phyloP scores from a whole-genome alignment of 2,113 vertebrate genomes.

The Bucco capensis region DNA sequence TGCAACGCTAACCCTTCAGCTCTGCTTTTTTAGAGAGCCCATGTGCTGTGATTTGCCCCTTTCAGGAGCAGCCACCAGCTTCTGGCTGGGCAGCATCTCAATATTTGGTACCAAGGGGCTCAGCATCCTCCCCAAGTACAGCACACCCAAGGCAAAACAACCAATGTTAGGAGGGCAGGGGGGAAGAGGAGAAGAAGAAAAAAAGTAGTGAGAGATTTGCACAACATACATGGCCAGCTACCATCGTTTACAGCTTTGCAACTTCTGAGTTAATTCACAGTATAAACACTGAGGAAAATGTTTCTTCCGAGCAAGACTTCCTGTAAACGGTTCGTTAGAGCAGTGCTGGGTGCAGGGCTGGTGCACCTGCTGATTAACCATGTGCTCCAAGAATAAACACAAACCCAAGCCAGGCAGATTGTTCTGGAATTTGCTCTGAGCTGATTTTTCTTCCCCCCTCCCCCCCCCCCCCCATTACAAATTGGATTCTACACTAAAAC shows the following conservation, averaged over 20 bases:
- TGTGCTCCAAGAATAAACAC: constrained; percentile 43
- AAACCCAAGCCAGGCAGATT: background rate
- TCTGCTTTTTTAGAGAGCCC: background rate
- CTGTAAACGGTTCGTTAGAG: constrained; percentile 20
- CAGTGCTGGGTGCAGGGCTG: background rate
- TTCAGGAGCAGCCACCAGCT: background rate
- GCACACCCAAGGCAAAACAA: background rate
- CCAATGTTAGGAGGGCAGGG: rapidly evolving
- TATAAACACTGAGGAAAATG: constrained; percentile 37
- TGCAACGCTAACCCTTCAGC: background rate
- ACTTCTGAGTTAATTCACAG: constrained; percentile 18
- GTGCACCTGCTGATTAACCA: constrained; percentile 36
- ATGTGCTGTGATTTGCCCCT: background rate
- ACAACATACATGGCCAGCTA: background rate
- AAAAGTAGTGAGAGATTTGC: background rate
- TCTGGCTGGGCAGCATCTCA: background rate
- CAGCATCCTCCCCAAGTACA: background rate
- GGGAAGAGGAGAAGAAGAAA: background rate
- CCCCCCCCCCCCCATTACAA: background rate
- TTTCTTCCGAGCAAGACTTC: constrained; percentile 44
- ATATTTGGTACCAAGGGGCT: background rate
- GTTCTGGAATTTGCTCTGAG: constrained; percentile 44
- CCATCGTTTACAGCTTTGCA: background rate
- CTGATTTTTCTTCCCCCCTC: background rate
- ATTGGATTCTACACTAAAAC: constrained; percentile 41